Base-by-base conservation (phyloP, 2,113 vertebrate genomes). In the Trinectes maculatus region DNA sequence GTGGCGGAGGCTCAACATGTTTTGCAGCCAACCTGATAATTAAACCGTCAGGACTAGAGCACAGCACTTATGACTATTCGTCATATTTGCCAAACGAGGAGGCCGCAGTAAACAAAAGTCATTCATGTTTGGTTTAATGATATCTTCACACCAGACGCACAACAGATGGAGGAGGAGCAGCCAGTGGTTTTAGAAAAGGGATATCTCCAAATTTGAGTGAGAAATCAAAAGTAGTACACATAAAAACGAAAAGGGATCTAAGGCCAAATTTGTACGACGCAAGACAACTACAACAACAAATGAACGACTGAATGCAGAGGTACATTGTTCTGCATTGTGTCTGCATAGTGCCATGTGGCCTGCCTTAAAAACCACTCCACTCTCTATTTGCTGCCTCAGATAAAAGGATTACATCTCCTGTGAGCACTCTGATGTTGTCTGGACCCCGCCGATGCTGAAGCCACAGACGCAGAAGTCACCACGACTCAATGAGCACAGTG, bases 401-500 rank as follows among this genome's bases (percentile, higher is more conserved):
- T 76, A 55, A 79, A 76, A 44, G 40, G 58, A 77, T 79, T 48
- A 51, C 18, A 46, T 77, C 33, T 5, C 44, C 44, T 57, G 10
- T 4, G 16, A 73, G 43, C 26, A 11, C 26, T 44, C 36, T 29
- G n/a, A 62, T 54, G 34, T 66, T 15, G 18, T 56, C 21, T 49
- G 34, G 29, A 60, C 39, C 16, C 4, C 34, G 61, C 8, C 64
- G 37, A 37, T 26, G 18, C 36, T 51, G 13, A 25, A 58, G 37
- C 28, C 2, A 6, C 19, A 37, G 22, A 48, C 19, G 59, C 44
- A 57, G 18, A 65, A 40, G 19, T 83, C 40, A 33, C 34, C 13
- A 3, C 28, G 29, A 57, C 46, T 49, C 3, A 39, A n/a, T 21
- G 48, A 49, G 9, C 16, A 3, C 28, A 60, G 22, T 8, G 8